Evolutionary conservation across 2,888 invertebrate genomes (phyloP).

Genomic region (Drosophila stalkeri): DNA sequence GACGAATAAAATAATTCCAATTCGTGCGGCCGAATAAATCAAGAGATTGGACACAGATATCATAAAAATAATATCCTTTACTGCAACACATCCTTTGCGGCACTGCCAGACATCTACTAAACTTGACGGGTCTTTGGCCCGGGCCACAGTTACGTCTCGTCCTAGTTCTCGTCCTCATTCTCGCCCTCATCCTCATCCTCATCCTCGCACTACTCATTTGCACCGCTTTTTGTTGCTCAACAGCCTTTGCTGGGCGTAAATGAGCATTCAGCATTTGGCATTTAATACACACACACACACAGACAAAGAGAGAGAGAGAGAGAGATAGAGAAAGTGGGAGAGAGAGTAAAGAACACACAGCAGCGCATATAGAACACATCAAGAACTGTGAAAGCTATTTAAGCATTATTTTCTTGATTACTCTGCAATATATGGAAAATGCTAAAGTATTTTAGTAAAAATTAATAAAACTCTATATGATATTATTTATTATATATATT

Average conservation of each 20-base stretch:
- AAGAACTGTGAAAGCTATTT: slow-evolving; percentile 33
- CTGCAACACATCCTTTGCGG: slow-evolving; percentile 47
- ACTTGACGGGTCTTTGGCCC: slow-evolving; percentile 53
- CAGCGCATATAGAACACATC: slow-evolving; percentile 27
- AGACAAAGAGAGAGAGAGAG: not conserved
- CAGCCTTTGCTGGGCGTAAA: slow-evolving; percentile 47
- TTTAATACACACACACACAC: slow-evolving; percentile 27
- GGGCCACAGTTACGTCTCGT: slow-evolving; percentile 1
- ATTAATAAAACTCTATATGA: not conserved
- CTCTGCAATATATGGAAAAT: not conserved
- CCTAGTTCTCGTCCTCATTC: not conserved
- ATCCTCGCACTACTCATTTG: slow-evolving; percentile 38
- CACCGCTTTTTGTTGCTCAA: slow-evolving; percentile 43
- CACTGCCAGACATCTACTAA: slow-evolving; percentile 43
- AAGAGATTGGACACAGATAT: slow-evolving; percentile 85
- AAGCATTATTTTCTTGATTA: slow-evolving; percentile 9
- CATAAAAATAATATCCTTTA: slow-evolving; percentile 84
- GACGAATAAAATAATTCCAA: slow-evolving; percentile 81
- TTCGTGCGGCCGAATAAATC: slow-evolving; percentile 84
- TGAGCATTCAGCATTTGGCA: slow-evolving; percentile 59
- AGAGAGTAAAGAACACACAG: not conserved
- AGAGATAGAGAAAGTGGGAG: not conserved
- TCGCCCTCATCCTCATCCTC: not conserved
- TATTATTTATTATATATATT: too few relatives aligned
- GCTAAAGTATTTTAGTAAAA: not conserved